These are phyloP conservation scores for Caloenas nicobarica DNA, from an alignment of 2,113 vertebrate species.

Conservation along the genomic window DNA sequence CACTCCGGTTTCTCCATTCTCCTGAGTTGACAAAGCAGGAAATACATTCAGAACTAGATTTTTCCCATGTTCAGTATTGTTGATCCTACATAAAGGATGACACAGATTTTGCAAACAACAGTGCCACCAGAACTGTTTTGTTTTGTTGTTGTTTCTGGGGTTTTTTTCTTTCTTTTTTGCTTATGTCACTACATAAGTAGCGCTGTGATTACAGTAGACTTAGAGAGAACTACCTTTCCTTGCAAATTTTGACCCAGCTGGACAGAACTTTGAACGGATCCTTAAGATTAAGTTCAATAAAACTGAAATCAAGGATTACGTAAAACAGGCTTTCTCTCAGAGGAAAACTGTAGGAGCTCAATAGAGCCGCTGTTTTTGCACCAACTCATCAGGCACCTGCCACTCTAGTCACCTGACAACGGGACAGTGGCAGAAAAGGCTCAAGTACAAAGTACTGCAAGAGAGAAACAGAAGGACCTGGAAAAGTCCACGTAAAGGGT, in stretches of 20 bases:
- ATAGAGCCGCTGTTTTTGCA: neutral
- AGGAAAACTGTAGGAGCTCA: neutral
- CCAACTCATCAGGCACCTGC: neutral
- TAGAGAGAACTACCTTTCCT: neutral
- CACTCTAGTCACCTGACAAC: neutral
- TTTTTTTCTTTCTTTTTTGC: neutral
- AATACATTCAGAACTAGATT: constrained; percentile 19
- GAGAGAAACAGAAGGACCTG: neutral
- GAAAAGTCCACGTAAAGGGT: neutral
- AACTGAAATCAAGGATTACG: neutral
- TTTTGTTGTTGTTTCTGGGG: too few species aligned
- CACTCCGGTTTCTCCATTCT: neutral
- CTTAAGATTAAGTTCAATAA: neutral
- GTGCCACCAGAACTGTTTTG: neutral
- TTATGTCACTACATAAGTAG: neutral
- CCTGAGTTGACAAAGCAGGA: neutral
- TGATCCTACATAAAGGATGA: neutral
- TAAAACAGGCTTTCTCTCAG: neutral
- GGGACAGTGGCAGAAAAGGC: neutral
- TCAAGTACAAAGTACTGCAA: neutral
- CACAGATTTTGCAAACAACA: neutral
- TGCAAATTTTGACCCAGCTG: neutral
- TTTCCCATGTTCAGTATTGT: neutral
- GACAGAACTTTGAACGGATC: neutral
- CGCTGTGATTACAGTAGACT: neutral